phyloP scores from a whole-genome alignment of 2,888 invertebrate genomes.

The Zeuzera pyrina region DNA sequence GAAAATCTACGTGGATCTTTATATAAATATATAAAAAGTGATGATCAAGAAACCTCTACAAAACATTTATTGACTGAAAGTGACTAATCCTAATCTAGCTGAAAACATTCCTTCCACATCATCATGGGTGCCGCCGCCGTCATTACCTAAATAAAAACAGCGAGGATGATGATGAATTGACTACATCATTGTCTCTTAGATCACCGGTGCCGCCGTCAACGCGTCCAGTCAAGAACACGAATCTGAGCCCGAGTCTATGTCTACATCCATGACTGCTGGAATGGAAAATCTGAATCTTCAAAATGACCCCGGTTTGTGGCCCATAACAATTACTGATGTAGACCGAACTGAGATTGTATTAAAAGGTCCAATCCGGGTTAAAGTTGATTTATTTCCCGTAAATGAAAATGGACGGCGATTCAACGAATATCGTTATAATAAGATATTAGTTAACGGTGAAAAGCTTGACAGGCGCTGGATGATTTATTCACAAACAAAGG shows the following conservation, averaged over 20 bases:
- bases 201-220: constrained; percentile 9
- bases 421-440: constrained; percentile 5
- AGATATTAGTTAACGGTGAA: constrained; percentile 7
- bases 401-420: constrained; percentile 7
- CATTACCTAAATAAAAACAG: constrained; percentile 9
- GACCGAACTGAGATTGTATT: constrained; percentile 9
- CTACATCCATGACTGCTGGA: constrained; percentile 5
- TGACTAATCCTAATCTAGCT: constrained; percentile 9
- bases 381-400: constrained; percentile 8
- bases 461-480: constrained; percentile 9
- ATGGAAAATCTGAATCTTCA: neutral
- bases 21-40: constrained; percentile 9
- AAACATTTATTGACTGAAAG: constrained; percentile 6
- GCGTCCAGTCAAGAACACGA: constrained; percentile 10
- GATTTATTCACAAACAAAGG: constrained; percentile 10
- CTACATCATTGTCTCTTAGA: constrained; percentile 11
- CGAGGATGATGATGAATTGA: constrained; percentile 11
- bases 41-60: constrained; percentile 9
- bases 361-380: constrained; percentile 9
- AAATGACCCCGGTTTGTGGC: constrained; percentile 5
- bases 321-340: constrained; percentile 4
- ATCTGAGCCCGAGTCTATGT: constrained; percentile 8
- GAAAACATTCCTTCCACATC: constrained; percentile 11
- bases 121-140: constrained; percentile 9
- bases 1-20: constrained; percentile 11